Percentiles rank a stretch among this genome's conserved stretches.
These are phyloP conservation scores for Panonychus citri DNA, from an alignment of 1,140 invertebrate species.

Conservation along the genomic window DNA sequence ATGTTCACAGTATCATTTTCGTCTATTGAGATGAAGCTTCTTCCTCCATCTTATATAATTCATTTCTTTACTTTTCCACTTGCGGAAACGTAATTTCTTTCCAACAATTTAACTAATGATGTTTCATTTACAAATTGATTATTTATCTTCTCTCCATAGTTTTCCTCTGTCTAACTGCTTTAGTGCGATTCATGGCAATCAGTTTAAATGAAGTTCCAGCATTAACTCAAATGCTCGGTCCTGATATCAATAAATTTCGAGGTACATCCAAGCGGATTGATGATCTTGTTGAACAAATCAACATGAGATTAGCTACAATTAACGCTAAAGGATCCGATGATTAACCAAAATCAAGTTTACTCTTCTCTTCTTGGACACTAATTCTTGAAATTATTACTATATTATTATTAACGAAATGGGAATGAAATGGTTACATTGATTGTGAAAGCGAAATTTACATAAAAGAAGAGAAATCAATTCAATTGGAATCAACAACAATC, in stretches of 20 bases:
- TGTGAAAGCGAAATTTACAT: too few relatives aligned
- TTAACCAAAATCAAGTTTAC: too few relatives aligned
- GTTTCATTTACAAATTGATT: background rate
- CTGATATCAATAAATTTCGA: constrained; percentile 52
- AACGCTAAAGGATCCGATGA: background rate
- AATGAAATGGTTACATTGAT: too few relatives aligned
- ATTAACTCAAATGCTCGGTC: constrained; percentile 74
- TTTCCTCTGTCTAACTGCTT: constrained; percentile 24
- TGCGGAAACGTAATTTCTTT: background rate
- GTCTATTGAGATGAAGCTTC: background rate
- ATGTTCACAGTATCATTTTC: too few relatives aligned
- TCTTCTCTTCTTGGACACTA: too few relatives aligned
- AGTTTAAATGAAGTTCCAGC: constrained; percentile 48
- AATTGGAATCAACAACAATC: too few relatives aligned
- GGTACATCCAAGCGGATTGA: constrained; percentile 55
- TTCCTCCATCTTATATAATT: too few relatives aligned
- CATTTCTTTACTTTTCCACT: too few relatives aligned
- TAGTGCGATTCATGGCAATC: constrained; percentile 52
- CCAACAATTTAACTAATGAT: background rate
- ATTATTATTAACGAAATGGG: too few relatives aligned
- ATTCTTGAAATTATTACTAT: too few relatives aligned
- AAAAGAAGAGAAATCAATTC: too few relatives aligned
- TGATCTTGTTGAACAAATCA: constrained; percentile 38
- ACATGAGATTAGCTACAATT: background rate
- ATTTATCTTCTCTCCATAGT: constrained; percentile 7